A percentile compares a stretch with the other conserved stretches of the same genome.
These are phyloP conservation scores for Papilio polytes DNA, from an alignment of 1,140 invertebrate genomes.

Conservation along the genomic window DNA sequence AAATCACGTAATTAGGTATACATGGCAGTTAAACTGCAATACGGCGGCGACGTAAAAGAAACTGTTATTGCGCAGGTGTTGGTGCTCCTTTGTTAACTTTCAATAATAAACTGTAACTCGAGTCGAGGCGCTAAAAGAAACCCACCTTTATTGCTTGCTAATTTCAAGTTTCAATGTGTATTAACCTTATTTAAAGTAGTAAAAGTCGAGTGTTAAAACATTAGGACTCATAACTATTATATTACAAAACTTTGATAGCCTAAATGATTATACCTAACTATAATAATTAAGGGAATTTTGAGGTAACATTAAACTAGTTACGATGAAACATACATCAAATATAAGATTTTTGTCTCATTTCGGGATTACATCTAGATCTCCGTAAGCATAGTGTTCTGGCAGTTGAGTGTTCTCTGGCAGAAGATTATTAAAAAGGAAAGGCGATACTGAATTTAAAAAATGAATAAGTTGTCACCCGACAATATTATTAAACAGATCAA, in stretches of 20 bases:
- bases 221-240: background rate
- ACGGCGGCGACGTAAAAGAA: conserved; percentile 60
- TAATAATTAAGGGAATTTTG: no score
- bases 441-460: background rate
- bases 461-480: background rate
- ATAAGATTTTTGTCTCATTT: no score
- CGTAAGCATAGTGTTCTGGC: no score
- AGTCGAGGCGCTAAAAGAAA: conserved; percentile 71
- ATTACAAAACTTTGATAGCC: no score
- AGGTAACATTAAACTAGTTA: no score
- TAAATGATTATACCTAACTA: no score
- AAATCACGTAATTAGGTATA: conserved; percentile 41
- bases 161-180: no score
- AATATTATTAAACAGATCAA: conserved; percentile 49
- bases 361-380: no score
- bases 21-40: conserved; percentile 47
- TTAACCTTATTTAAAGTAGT: conserved; percentile 15
- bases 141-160: conserved; percentile 58
- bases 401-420: no score
- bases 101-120: conserved; percentile 69
- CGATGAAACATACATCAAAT: no score
- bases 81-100: conserved; percentile 64
- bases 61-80: conserved; percentile 60
- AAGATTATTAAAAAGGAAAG: background rate
- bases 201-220: conserved; percentile 9